A percentile compares a stretch with the other conserved stretches of the same genome.
Evolutionary conservation across 2,888 invertebrate species (phyloP).

Genomic region (Stictocephala bisonia): DNA sequence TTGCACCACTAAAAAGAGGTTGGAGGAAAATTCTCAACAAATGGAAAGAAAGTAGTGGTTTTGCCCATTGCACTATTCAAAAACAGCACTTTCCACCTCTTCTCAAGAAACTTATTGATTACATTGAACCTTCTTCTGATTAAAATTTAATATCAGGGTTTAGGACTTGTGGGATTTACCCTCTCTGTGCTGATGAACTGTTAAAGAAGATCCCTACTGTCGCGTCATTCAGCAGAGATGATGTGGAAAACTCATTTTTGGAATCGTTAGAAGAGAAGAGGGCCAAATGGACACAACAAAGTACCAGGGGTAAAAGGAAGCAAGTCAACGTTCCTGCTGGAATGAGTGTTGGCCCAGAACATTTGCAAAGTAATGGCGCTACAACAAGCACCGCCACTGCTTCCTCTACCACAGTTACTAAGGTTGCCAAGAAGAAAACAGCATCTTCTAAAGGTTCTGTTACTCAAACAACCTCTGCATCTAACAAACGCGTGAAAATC

Average conservation of each 20-base stretch:
- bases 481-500: too few species aligned
- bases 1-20: slow-evolving; percentile 55
- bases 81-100: slow-evolving; percentile 52
- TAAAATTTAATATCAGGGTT: slow-evolving; percentile 50
- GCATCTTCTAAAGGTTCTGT: too few species aligned
- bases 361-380: too few species aligned
- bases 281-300: slow-evolving; percentile 42
- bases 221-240: slow-evolving; percentile 25
- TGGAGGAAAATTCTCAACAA: slow-evolving; percentile 55
- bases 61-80: slow-evolving; percentile 38
- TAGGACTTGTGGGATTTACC: slow-evolving; percentile 48
- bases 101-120: too few species aligned
- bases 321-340: slow-evolving; percentile 42
- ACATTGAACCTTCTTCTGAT: slow-evolving; percentile 12
- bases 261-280: slow-evolving; percentile 43
- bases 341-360: slow-evolving; percentile 35
- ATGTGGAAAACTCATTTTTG: slow-evolving; percentile 39
- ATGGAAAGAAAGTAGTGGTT: slow-evolving; percentile 51
- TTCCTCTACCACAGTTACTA: too few species aligned
- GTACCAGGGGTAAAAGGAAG: slow-evolving; percentile 40
- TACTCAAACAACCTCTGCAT: too few species aligned
- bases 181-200: slow-evolving; percentile 42
- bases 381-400: too few species aligned
- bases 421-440: too few species aligned
- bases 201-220: slow-evolving; percentile 41